A percentile compares a stretch with the other conserved stretches of the same genome.
Conservation (phyloP, 2,888 invertebrate species). For the Chrysolina haemoptera region DNA sequence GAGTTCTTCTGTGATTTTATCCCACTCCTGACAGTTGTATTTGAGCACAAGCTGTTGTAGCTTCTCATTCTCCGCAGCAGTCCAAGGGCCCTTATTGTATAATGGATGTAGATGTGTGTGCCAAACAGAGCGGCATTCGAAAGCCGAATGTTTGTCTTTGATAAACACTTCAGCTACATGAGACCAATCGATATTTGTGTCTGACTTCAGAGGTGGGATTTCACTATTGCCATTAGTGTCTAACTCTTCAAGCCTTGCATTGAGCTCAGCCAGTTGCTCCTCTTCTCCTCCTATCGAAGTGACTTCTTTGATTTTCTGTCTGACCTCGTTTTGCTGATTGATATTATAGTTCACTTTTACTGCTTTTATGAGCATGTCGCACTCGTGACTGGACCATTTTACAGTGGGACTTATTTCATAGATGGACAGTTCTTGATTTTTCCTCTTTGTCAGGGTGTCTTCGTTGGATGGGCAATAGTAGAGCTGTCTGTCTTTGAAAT, state of each 20-base stretch:
- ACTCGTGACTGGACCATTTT: constrained; percentile 64
- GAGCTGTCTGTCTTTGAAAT: constrained; percentile 77
- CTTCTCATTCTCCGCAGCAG: constrained; percentile 70
- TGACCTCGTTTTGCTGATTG: constrained; percentile 49
- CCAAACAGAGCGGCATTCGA: constrained; percentile 82
- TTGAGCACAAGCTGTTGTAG: constrained; percentile 67
- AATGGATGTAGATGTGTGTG: constrained; percentile 79
- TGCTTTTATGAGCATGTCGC: constrained; percentile 53
- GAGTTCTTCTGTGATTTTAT: constrained; percentile 74
- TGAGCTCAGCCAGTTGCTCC: constrained; percentile 63
- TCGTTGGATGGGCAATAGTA: constrained; percentile 75
- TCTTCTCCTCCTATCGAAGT: constrained; percentile 58
- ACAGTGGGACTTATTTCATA: constrained; percentile 58
- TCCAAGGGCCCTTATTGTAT: constrained; percentile 76
- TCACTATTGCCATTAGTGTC: constrained; percentile 41
- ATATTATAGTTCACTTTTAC: constrained; percentile 58
- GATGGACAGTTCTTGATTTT: constrained; percentile 54
- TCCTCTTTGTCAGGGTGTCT: constrained; percentile 69
- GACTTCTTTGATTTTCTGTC: constrained; percentile 29
- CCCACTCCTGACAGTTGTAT: constrained; percentile 78
- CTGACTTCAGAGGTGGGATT: constrained; percentile 54
- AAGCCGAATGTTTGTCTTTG: constrained; percentile 73
- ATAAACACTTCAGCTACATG: constrained; percentile 70
- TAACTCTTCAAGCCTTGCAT: constrained; percentile 60
- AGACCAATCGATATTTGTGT: constrained; percentile 75